Percentiles rank a stretch among this genome's conserved stretches.
Conservation (phyloP, 2,113 vertebrate species). For the Pandion haliaetus region DNA sequence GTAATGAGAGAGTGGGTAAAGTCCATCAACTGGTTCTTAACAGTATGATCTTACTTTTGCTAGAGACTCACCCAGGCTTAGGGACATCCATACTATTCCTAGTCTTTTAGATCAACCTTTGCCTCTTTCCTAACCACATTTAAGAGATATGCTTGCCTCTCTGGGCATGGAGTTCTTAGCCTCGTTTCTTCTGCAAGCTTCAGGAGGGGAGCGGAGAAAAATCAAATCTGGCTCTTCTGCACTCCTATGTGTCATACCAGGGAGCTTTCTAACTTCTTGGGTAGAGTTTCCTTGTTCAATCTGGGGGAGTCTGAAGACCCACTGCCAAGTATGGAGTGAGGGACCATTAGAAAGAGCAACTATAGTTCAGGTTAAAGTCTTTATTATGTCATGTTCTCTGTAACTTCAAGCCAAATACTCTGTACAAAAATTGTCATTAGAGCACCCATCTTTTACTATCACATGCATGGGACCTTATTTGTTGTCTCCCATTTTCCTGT, state of each 20-base stretch:
- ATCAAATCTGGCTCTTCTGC: not conserved
- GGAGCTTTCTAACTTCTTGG: not conserved
- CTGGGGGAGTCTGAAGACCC: not conserved
- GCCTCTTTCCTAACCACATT: not conserved
- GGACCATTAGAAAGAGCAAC: not conserved
- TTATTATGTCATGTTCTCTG: not conserved
- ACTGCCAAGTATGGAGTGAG: not conserved
- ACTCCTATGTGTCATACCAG: not conserved
- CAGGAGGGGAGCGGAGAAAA: not conserved
- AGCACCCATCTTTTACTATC: not conserved
- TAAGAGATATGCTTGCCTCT: not conserved
- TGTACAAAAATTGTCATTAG: not conserved
- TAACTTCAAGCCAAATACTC: not conserved
- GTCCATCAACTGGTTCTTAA: not conserved
- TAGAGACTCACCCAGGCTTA: not conserved
- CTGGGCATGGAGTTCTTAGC: not conserved
- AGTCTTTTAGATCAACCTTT: not conserved
- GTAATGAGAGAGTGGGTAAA: not conserved
- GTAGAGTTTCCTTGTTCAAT: not conserved
- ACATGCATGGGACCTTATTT: not conserved
- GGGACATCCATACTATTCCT: not conserved
- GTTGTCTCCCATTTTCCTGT: not conserved
- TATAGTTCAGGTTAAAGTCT: not conserved
- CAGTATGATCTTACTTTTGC: not conserved
- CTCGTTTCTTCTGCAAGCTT: not conserved